Evolutionary conservation across 2,888 invertebrate genomes (phyloP), one percentile per base, ranked within the genome.

Genomic region (Leucania comma): DNA sequence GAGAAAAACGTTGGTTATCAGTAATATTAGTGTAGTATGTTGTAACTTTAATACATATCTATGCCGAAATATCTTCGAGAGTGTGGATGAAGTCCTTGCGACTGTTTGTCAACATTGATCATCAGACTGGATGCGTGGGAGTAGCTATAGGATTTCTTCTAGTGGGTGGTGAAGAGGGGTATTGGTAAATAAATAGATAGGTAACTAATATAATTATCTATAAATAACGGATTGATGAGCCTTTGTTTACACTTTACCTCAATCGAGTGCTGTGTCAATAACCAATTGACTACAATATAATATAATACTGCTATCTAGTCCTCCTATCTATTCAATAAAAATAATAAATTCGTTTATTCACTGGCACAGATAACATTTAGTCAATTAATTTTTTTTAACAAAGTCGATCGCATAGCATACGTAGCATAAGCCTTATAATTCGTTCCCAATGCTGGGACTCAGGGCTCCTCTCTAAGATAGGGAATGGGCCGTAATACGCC

Each of bases 51-150:
- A 48, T 26, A 35, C 42, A 24, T 75, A 58, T 46, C 32, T 35
- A 61, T 75, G 48, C 62, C 17, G 48, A 59, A 58, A 75, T 53
- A 8, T 29, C 26, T 75, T 62, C 48, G 48, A 24, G 26, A 68
- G 68, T 10, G 17, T 32, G 24, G 57, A 9, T 2, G 17, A 14
- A 48, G 51, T 54, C 50, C 69, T 74, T 67, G 70, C 20, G 32
- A 61, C 4, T 54, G 63, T 58, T 74, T 53, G 59, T 46, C 26
- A 35, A 57, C 59, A 59, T 63, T 59, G 29, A 50, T 58, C 24
- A 32, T 20, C 62, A 20, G 29, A 20, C 38, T 74, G 29, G 20
- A 17, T 59, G 61, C 29, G 56, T 72, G 64, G 78, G 57, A 72
- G 56, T 64, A 3, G 20, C 48, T 60, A 60, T 61, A 35, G 48